Percentiles rank a stretch among this genome's conserved stretches.
Evolutionary conservation across 2,888 invertebrate species (phyloP).

Genomic region (Ectemnius continuus): DNA sequence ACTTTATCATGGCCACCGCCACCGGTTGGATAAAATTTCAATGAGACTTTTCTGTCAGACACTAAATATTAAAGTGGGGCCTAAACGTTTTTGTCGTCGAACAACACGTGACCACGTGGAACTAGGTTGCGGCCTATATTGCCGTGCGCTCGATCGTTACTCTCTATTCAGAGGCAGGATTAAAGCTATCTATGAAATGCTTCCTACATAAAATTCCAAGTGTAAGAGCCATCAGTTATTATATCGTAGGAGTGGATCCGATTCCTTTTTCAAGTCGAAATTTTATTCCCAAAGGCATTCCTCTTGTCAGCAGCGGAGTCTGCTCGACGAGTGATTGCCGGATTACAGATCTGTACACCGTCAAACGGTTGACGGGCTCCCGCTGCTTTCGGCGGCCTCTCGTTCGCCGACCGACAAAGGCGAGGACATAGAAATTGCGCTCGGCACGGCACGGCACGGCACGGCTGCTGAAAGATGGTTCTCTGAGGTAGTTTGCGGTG

Average conservation of each 20-base stretch:
- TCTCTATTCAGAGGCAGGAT: no score
- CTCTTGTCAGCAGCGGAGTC: not conserved
- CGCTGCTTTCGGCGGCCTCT: constrained; percentile 27
- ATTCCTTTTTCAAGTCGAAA: not conserved
- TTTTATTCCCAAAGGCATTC: constrained; percentile 1
- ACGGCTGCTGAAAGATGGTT: constrained; percentile 41
- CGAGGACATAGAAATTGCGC: constrained; percentile 41
- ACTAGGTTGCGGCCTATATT: no score
- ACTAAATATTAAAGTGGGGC: constrained; percentile 6
- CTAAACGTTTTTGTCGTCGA: no score
- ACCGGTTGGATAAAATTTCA: constrained; percentile 1
- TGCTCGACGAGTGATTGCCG: not conserved
- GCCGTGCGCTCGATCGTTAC: no score
- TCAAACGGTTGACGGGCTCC: constrained; percentile 44
- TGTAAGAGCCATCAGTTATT: no score
- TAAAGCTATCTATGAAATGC: no score
- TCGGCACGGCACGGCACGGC: constrained; percentile 8
- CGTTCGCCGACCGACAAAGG: constrained; percentile 37
- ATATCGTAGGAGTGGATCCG: not conserved
- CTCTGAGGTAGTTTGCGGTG: constrained; percentile 42
- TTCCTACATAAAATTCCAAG: no score
- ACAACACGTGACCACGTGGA: no score
- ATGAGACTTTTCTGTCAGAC: constrained; percentile 9
- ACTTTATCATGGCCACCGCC: not conserved
- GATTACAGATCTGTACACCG: constrained; percentile 22